phyloP scores from a whole-genome alignment of 2,113 vertebrate genomes.

The Oreochromis aureus region DNA sequence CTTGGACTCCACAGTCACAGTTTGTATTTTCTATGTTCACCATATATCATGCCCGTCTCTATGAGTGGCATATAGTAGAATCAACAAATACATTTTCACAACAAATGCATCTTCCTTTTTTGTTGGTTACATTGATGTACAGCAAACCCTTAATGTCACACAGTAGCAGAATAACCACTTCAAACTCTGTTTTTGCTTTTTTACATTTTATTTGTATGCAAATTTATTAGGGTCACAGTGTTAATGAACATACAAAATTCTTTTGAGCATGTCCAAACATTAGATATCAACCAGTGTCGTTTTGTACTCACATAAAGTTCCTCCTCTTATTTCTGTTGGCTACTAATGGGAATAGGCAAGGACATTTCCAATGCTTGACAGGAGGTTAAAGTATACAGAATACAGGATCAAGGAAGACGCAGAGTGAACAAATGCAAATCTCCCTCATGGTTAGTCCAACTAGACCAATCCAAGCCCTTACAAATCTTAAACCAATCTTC shows the following conservation, averaged over 20 bases:
- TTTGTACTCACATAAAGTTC: constrained; percentile 27
- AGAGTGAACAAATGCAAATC: constrained; percentile 61
- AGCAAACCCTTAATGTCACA: not conserved
- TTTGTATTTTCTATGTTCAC: not conserved
- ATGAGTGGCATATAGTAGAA: not conserved
- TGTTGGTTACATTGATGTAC: not conserved
- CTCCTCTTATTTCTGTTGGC: constrained; percentile 20
- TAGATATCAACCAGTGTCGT: not conserved
- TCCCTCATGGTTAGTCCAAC: constrained; percentile 42
- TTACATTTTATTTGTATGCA: not conserved
- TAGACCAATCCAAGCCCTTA: constrained; percentile 43
- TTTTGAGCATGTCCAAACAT: not conserved
- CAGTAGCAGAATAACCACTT: not conserved
- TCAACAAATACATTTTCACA: not conserved
- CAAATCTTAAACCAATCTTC: constrained; percentile 63
- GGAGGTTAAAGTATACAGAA: constrained; percentile 33
- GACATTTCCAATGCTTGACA: constrained; percentile 56
- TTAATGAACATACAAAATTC: not conserved
- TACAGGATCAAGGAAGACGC: constrained; percentile 23
- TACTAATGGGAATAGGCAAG: constrained; percentile 46
- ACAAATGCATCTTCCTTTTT: not conserved
- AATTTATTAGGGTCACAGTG: fast-evolving
- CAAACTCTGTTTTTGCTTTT: not conserved
- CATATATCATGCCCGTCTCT: fast-evolving
- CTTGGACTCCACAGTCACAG: not conserved